Conservation (phyloP, 2,113 vertebrate genomes). For the Brachirus orientalis region DNA sequence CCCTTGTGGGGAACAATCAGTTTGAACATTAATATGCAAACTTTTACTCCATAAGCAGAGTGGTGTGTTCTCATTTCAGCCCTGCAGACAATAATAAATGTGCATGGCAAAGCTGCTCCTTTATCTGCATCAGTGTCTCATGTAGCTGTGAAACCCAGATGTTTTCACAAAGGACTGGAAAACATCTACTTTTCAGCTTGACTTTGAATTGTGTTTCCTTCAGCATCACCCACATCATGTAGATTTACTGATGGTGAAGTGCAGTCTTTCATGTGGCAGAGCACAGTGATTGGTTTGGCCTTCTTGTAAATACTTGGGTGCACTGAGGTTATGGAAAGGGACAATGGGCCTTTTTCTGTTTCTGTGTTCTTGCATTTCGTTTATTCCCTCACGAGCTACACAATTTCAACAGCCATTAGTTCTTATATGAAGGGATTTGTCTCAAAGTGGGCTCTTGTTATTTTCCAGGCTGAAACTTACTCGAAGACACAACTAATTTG, state of each 20-base stretch:
- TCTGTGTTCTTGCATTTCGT: too few species aligned
- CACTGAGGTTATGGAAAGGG: constrained; percentile 21
- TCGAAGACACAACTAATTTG: constrained; percentile 27
- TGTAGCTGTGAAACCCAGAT: not conserved
- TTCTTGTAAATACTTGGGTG: constrained; percentile 36
- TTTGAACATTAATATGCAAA: constrained; percentile 20
- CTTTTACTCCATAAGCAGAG: constrained; percentile 5
- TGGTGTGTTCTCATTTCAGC: not conserved
- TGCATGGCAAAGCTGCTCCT: constrained; percentile 4
- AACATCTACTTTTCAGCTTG: constrained; percentile 17
- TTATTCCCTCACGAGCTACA: too few species aligned
- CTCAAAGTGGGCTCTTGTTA: not conserved
- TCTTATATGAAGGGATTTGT: not conserved
- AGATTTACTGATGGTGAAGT: constrained; percentile 12
- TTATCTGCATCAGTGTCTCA: not conserved
- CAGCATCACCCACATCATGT: not conserved
- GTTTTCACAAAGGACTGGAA: not conserved
- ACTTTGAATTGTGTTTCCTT: too few species aligned
- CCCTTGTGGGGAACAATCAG: too few species aligned
- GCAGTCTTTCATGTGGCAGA: too few species aligned
- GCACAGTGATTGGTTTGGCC: constrained; percentile 48
- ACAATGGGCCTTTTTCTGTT: not conserved
- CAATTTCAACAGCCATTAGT: constrained; percentile 23
- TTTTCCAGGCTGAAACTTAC: not conserved
- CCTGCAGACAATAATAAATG: not conserved